These are phyloP conservation scores for Drosophila tristis DNA, from an alignment of 1,140 invertebrate species.

Conservation along the genomic window DNA sequence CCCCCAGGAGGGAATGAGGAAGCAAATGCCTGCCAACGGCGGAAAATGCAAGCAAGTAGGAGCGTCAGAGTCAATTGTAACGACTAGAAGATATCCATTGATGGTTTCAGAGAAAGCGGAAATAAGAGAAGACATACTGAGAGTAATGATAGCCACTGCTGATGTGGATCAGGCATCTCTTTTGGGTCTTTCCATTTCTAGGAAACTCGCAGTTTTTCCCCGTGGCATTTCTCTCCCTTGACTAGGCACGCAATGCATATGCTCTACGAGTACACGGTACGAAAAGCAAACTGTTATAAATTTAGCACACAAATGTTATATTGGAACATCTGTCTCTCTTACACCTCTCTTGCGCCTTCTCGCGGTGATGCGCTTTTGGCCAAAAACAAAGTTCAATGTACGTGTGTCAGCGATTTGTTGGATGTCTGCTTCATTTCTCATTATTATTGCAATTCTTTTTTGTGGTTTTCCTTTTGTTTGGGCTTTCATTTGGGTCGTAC, in stretches of 20 bases:
- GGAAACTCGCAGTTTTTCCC: too few relatives aligned
- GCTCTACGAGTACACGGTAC: slow-evolving; percentile 10
- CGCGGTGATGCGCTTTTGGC: too few relatives aligned
- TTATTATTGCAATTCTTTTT: slow-evolving; percentile 23
- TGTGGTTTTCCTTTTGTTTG: slow-evolving; percentile 29
- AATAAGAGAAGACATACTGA: too few relatives aligned
- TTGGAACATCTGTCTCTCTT: slow-evolving; percentile 19
- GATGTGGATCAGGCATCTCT: too few relatives aligned
- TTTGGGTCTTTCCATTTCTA: too few relatives aligned
- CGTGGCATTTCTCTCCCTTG: too few relatives aligned
- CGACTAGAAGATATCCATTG: too few relatives aligned
- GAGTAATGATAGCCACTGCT: too few relatives aligned
- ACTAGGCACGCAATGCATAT: too few relatives aligned
- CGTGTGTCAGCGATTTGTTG: slow-evolving; percentile 48
- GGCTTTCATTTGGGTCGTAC: slow-evolving; percentile 44
- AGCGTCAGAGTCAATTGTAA: too few relatives aligned
- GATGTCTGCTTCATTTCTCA: slow-evolving; percentile 4
- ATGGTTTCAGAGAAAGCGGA: too few relatives aligned
- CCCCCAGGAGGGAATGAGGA: slow-evolving; percentile 63
- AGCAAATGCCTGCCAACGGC: slow-evolving; percentile 56
- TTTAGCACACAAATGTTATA: slow-evolving; percentile 63
- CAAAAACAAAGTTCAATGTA: slow-evolving; percentile 73
- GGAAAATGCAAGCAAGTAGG: too few relatives aligned
- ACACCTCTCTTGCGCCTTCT: slow-evolving; percentile 1
- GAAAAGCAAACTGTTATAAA: slow-evolving; percentile 67